Conservation (phyloP, 2,888 invertebrate genomes). For the Sylvicola fuscatus region DNA sequence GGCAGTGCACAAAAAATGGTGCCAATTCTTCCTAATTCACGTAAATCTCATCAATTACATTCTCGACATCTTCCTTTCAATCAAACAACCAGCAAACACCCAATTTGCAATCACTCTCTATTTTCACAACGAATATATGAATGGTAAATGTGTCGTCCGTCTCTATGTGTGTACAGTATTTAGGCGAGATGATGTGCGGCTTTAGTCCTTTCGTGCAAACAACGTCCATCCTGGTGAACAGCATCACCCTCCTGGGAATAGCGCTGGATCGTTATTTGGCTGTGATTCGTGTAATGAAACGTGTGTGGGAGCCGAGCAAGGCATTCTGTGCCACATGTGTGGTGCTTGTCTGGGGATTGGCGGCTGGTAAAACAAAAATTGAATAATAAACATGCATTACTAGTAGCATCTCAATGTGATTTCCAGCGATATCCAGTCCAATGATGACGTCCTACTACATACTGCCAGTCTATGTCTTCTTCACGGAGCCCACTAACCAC, state of each 20-base stretch:
- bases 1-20: too few species aligned
- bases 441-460: slow-evolving; percentile 21
- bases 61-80: too few species aligned
- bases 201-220: slow-evolving; percentile 30
- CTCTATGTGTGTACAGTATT: slow-evolving; percentile 17
- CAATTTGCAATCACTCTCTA: background rate
- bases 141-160: slow-evolving; percentile 1
- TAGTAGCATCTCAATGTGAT: background rate
- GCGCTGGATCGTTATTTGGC: slow-evolving; percentile 34
- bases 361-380: slow-evolving; percentile 15
- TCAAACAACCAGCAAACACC: too few species aligned
- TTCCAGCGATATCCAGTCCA: slow-evolving; percentile 22
- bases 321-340: slow-evolving; percentile 18
- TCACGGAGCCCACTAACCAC: slow-evolving; percentile 9
- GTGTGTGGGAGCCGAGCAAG: slow-evolving; percentile 26
- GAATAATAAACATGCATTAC: background rate
- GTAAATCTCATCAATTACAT: too few species aligned
- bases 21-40: too few species aligned
- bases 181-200: slow-evolving; percentile 28
- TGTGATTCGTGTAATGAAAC: slow-evolving; percentile 24
- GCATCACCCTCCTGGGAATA: slow-evolving; percentile 30
- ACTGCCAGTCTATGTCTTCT: slow-evolving; percentile 14
- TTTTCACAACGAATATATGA: background rate
- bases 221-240: slow-evolving; percentile 28
- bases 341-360: slow-evolving; percentile 21